Percentiles rank a stretch among this genome's conserved stretches.
Conservation (phyloP, 2,888 invertebrate species). For the Cataglyphis altisquamis region DNA sequence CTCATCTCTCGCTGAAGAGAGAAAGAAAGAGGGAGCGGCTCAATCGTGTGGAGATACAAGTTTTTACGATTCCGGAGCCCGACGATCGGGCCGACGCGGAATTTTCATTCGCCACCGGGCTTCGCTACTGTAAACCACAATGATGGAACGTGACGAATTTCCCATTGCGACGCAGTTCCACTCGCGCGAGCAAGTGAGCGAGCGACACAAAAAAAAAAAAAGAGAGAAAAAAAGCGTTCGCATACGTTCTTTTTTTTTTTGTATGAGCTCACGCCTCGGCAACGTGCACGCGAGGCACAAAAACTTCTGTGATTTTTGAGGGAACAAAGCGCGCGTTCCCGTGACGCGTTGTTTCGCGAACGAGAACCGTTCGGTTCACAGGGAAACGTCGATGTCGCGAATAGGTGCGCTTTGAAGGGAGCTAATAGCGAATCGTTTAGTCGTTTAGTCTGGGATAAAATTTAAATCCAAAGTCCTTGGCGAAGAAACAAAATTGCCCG, state of each 20-base stretch:
- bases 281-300: conserved; percentile 40
- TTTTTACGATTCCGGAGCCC: conserved; percentile 36
- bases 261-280: conserved; percentile 31
- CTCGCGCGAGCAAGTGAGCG: conserved; percentile 1
- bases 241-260: conserved; percentile 22
- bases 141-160: conserved; percentile 54
- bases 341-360: conserved; percentile 45
- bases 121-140: conserved; percentile 44
- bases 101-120: conserved; percentile 35
- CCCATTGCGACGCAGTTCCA: conserved; percentile 25
- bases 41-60: conserved; percentile 33
- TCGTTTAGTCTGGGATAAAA: conserved; percentile 37
- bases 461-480: conserved; percentile 27
- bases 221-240: conserved; percentile 12
- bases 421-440: conserved; percentile 31
- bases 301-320: conserved; percentile 55
- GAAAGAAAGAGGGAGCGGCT: not conserved
- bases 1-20: not conserved
- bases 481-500: conserved; percentile 36
- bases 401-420: conserved; percentile 48
- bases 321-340: conserved; percentile 44
- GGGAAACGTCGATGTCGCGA: conserved; percentile 50
- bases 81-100: conserved; percentile 21
- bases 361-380: conserved; percentile 38
- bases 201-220: conserved; percentile 13